Base-by-base conservation (phyloP, 1,140 invertebrate species). In the Diuraphis noxia region DNA sequence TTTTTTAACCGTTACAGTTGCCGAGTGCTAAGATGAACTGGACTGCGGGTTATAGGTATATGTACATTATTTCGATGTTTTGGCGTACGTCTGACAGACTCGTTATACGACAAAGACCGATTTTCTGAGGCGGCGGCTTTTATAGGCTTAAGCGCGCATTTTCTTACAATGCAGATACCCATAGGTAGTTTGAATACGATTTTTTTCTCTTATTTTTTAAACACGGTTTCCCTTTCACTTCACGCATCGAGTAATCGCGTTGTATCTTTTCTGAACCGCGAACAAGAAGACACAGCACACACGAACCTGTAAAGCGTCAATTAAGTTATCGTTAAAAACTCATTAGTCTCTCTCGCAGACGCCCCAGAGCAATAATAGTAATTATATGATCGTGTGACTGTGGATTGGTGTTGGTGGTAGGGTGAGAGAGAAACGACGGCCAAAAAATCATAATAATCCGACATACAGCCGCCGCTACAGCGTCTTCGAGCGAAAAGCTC, bases 271-370 rank as follows among this genome's bases (percentile, higher is more conserved):
- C 72, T 25, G 72, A 79, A 77, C 88, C 41, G n/a, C 63, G 56
- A 77, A 90, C 88, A 49, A 90, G 88, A 90, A 90, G 88, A 90
- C 88, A 90, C 46, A 34, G 52, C 34, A 25, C 40, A 43, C 56
- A 79, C 88, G 41, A 34, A 36, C 41, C 30, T 40, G 81, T n/a
- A 43, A 90, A 9, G 88, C 88, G 88, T 90, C 88, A 90, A 90
- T 90, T 90, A 90, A 90, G 88, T 90, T 90, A 90, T 90, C 88
- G 88, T 90, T 90, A 90, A 90, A 90, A 90, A 79, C 88, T 90
- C 88, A 79, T 90, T 90, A 90, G 43, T 86, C 85, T 90, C 41
- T 79, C 88, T 43, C 38, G 72, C 88, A 36, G 2, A 90, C 88
- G 72, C 41, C 88, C 63, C 88, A 41, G 19, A 90, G 88, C 40